phyloP scores from a whole-genome alignment of 2,113 vertebrate species.

The Notechis scutatus region DNA sequence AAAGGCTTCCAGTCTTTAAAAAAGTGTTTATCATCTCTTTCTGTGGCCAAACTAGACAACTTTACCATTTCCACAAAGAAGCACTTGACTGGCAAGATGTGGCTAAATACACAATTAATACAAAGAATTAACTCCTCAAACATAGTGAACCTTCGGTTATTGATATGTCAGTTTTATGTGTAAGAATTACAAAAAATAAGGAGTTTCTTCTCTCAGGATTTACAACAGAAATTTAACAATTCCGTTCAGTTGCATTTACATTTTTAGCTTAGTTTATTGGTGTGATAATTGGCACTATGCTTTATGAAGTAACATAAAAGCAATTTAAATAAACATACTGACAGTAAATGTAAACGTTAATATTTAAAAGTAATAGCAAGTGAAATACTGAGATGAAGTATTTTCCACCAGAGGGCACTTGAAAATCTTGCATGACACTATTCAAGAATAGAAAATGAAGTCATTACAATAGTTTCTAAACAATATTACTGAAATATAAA shows the following conservation, averaged over 20 bases:
- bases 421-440: conserved; percentile 17
- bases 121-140: background rate
- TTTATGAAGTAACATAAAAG: background rate
- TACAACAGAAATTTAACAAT: background rate
- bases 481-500: background rate
- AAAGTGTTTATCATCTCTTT: background rate
- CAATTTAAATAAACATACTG: background rate
- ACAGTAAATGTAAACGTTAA: background rate
- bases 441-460: background rate
- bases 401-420: conserved; percentile 34
- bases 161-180: background rate
- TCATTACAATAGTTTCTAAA: background rate
- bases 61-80: background rate
- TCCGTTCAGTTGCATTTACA: background rate
- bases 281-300: background rate
- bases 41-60: background rate
- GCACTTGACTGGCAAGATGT: background rate
- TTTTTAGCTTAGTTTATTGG: background rate
- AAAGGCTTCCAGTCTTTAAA: background rate
- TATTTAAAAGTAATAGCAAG: background rate
- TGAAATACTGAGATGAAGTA: background rate
- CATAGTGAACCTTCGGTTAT: background rate
- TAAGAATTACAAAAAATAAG: background rate
- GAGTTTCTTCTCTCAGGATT: background rate
- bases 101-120: background rate